phyloP scores from a whole-genome alignment of 1,140 invertebrate species.

The Aphelinus atriplicis region DNA sequence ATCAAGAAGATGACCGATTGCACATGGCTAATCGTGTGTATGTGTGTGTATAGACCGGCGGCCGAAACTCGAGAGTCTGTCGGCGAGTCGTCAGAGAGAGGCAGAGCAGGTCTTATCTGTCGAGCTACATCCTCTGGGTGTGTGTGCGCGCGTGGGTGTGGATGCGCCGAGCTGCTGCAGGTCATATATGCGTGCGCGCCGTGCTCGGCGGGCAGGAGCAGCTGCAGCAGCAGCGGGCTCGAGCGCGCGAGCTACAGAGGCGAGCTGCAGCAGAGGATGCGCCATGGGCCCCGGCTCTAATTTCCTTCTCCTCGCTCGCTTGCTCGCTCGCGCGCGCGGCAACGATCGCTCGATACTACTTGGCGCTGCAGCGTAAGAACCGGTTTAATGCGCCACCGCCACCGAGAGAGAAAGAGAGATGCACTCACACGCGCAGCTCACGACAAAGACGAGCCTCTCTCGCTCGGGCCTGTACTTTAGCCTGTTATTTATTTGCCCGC shows the following conservation, averaged over 20 bases:
- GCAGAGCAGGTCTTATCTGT: not conserved
- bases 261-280: too few species aligned
- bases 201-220: too few species aligned
- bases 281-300: not conserved
- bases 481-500: too few species aligned
- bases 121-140: not conserved
- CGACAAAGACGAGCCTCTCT: too few species aligned
- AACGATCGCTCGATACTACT: not conserved
- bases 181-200: not conserved
- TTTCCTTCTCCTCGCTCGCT: slow-evolving; percentile 2
- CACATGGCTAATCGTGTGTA: too few species aligned
- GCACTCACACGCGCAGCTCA: not conserved
- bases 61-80: too few species aligned
- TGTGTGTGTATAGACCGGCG: too few species aligned
- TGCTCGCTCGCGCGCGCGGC: too few species aligned
- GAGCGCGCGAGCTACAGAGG: too few species aligned
- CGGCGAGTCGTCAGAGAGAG: not conserved
- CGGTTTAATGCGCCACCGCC: not conserved
- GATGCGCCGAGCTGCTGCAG: not conserved
- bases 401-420: not conserved
- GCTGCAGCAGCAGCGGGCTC: too few species aligned
- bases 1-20: too few species aligned
- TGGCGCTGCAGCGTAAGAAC: not conserved
- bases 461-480: too few species aligned
- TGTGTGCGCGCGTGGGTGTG: not conserved